Conservation (phyloP, 2,888 invertebrate genomes). For the Lottia scabra region DNA sequence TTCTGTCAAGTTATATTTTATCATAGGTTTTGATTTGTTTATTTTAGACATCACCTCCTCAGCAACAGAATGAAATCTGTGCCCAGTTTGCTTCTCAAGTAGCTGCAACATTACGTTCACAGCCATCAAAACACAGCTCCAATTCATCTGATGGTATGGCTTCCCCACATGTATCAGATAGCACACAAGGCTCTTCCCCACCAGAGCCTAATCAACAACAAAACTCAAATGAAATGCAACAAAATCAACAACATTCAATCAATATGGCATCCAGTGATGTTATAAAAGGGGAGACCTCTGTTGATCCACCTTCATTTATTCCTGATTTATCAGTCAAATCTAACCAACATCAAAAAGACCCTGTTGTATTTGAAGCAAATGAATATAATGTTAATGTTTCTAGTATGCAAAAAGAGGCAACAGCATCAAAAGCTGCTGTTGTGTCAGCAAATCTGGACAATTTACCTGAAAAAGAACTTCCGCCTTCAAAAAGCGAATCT, state of each 20-base stretch:
- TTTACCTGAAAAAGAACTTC: no score
- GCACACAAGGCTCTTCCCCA: no score
- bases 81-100: constrained; percentile 58
- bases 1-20: no score
- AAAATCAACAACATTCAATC: no score
- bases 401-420: background rate
- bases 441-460: background rate
- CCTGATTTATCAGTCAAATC: background rate
- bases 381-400: background rate
- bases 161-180: background rate
- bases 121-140: background rate
- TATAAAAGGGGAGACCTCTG: background rate
- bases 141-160: background rate
- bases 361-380: background rate
- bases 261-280: background rate
- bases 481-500: no score
- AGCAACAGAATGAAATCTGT: constrained; percentile 39
- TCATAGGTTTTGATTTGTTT: no score
- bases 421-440: background rate
- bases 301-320: background rate
- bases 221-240: no score
- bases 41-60: constrained; percentile 15
- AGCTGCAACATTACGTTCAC: constrained; percentile 37
- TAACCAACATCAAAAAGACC: background rate
- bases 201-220: no score